Base-by-base conservation (phyloP, 2,113 vertebrate genomes). In the Pimephales promelas region DNA sequence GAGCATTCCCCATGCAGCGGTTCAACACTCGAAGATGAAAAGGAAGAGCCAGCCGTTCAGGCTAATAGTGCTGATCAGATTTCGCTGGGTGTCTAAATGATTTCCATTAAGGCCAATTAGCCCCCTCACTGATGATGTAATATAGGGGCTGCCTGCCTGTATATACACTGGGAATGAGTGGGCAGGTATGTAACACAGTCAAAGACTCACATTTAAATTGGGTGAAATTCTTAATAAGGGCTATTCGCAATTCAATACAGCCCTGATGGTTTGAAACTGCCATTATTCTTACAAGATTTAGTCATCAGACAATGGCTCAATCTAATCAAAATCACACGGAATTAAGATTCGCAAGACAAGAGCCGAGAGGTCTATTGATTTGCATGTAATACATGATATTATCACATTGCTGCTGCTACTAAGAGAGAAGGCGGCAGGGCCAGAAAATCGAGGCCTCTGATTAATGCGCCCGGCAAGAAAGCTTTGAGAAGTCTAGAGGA, bases 311-410 rank as follows among this genome's bases (percentile, higher is more conserved):
- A 90, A 83, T 90, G 89, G 90, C 87, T 89, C 90, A 84, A 83
- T 71, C 73, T 90, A 91, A 87, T 80, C 79, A 76, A 11, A 92
- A 93, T 95, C 92, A 90, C 92, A 94, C 54, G 92, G 87, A 88
- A 76, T 88, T 92, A 93, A 93, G 93, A 92, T 92, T 81, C 91
- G 90, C 89, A 76, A 6, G 34, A 92, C 31, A 66, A 76, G 92
- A 95, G 95, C 95, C 95, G 95, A 93, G 90, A 95, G 97, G 96
- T 97, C 94, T 91, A 98, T 97, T 96, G 97, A 99, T 98, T 97
- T 96, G 91, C 95, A 97, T 97, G 97, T 97, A 96, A 96, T 93
- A 98, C 96, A 97, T 96, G 95, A 98, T 98, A 98, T 97, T 95
- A 96, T 96, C 96, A 95, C 93, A 95, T 94, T 91, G 92, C 91